Percentiles rank a stretch among this genome's conserved stretches.
These are phyloP conservation scores for Drosophila affinis DNA, from an alignment of 2,888 invertebrate genomes.

Conservation along the genomic window DNA sequence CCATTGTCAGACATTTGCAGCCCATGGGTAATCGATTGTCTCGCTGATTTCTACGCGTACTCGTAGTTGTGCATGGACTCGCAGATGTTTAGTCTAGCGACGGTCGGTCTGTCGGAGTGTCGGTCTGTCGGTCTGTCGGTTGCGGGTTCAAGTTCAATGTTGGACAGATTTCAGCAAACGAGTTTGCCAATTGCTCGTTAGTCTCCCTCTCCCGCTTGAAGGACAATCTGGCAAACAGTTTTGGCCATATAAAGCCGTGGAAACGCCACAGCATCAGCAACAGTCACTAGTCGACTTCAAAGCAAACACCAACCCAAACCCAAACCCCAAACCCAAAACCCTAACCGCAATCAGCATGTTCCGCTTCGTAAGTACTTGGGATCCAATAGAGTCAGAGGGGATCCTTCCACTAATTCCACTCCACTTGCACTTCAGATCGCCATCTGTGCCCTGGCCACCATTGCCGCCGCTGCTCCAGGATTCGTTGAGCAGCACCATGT, in stretches of 20 bases:
- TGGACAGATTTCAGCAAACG: conserved; percentile 34
- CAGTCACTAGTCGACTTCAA: conserved; percentile 60
- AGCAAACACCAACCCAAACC: conserved; percentile 35
- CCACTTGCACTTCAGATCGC: conserved; percentile 47
- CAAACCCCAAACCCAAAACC: conserved; percentile 10
- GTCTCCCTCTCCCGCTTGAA: conserved; percentile 51
- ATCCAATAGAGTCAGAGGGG: too few species aligned
- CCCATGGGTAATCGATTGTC: conserved; percentile 36
- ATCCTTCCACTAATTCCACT: background rate
- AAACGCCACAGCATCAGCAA: conserved; percentile 45
- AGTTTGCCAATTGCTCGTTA: conserved; percentile 54
- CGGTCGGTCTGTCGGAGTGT: background rate
- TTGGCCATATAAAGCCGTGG: conserved; percentile 53
- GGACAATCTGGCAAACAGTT: conserved; percentile 53
- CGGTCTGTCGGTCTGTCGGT: background rate
- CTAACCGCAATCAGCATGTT: conserved; percentile 74
- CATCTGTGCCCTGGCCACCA: conserved; percentile 77
- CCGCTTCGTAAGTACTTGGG: conserved; percentile 80
- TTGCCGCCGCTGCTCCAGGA: conserved; percentile 81
- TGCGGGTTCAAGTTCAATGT: conserved; percentile 77
- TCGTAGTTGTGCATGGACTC: conserved; percentile 10
- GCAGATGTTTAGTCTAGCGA: conserved; percentile 20
- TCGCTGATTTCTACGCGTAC: conserved; percentile 10
- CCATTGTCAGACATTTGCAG: conserved; percentile 32
- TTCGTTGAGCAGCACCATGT: conserved; percentile 76